A percentile compares a stretch with the other conserved stretches of the same genome.
phyloP scores from a whole-genome alignment of 2,113 vertebrate species.

The Mastomys natalensis region DNA sequence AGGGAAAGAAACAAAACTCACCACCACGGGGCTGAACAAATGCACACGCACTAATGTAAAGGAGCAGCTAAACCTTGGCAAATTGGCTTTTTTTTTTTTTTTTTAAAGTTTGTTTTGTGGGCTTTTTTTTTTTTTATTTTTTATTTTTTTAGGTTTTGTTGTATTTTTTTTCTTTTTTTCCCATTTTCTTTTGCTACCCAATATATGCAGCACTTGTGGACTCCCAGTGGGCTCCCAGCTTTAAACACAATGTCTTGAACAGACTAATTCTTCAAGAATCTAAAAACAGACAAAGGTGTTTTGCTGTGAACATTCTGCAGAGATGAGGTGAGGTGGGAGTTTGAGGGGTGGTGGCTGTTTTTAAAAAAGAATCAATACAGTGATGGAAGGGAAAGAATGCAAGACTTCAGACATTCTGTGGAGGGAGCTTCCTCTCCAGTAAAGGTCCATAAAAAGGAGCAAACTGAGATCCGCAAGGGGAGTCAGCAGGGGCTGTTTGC shows the following conservation, averaged over 20 bases:
- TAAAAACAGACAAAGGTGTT: slow-evolving; percentile 86
- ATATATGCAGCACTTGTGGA: slow-evolving; percentile 84
- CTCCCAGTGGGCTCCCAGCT: slow-evolving; percentile 83
- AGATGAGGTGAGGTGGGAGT: slow-evolving; percentile 78
- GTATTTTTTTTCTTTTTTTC: neutral
- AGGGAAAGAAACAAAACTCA: slow-evolving; percentile 80
- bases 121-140: neutral
- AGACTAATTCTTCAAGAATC: slow-evolving; percentile 85
- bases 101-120: slow-evolving; percentile 62
- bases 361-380: slow-evolving; percentile 82
- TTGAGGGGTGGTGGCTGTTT: slow-evolving; percentile 33
- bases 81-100: slow-evolving; percentile 70
- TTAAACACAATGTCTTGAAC: slow-evolving; percentile 87
- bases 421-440: slow-evolving; percentile 80
- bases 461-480: slow-evolving; percentile 86
- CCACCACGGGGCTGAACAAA: slow-evolving; percentile 83
- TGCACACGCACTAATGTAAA: slow-evolving; percentile 83
- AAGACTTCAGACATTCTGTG: slow-evolving; percentile 87
- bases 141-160: neutral
- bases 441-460: slow-evolving; percentile 90
- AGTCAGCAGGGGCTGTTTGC: slow-evolving; percentile 85
- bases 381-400: slow-evolving; percentile 87
- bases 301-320: slow-evolving; percentile 81
- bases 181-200: slow-evolving; percentile 79
- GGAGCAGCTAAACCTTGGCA: slow-evolving; percentile 86